phyloP scores from a whole-genome alignment of 2,113 vertebrate species.

The Platycercus adscitus region DNA sequence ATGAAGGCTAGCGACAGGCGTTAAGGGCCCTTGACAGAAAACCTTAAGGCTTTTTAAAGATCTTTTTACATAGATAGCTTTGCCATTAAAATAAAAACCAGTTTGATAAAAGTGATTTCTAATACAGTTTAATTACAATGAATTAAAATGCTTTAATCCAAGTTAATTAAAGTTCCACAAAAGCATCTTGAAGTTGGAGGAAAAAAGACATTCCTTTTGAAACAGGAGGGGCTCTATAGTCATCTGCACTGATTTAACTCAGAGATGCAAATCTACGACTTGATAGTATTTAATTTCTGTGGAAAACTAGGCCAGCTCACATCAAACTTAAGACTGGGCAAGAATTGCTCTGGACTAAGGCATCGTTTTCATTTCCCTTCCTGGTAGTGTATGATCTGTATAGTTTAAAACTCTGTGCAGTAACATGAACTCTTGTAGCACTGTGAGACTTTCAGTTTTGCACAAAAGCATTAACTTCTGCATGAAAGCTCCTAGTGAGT shows the following conservation, averaged over 20 bases:
- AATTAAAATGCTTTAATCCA: background rate
- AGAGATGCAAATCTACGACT: background rate
- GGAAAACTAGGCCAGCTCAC: background rate
- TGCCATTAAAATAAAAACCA: background rate
- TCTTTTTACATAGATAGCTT: background rate
- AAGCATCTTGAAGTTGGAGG: background rate
- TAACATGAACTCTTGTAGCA: background rate
- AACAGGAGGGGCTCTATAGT: background rate
- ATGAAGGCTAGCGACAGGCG: background rate
- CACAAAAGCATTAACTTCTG: background rate
- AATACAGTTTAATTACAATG: background rate
- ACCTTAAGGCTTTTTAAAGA: background rate
- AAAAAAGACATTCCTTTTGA: background rate
- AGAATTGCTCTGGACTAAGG: background rate
- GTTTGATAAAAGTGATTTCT: background rate
- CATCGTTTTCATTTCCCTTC: background rate
- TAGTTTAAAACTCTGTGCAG: background rate
- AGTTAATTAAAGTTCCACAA: background rate
- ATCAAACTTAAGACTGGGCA: background rate
- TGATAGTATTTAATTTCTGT: background rate
- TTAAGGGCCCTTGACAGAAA: background rate
- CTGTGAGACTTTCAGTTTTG: background rate
- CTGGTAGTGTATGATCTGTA: background rate
- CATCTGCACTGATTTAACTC: rapidly evolving
- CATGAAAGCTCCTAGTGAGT: background rate